Percentiles rank a stretch among this genome's conserved stretches.
These are phyloP conservation scores for Gavialis gangeticus DNA, from an alignment of 2,113 vertebrate genomes.

Conservation along the genomic window DNA sequence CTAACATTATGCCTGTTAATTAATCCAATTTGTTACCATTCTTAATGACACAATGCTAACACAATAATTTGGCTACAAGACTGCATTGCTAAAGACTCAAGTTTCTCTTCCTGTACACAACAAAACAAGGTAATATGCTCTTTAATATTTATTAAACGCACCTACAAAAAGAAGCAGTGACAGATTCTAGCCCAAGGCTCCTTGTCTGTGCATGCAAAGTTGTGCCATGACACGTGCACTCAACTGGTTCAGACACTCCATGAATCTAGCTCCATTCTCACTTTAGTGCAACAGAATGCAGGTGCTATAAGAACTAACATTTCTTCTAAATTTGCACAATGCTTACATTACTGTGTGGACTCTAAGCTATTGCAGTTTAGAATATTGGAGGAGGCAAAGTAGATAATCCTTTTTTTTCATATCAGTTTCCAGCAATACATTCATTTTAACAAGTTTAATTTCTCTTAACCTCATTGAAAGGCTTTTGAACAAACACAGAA, in stretches of 20 bases:
- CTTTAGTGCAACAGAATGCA: too few relatives aligned
- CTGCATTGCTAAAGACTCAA: too few relatives aligned
- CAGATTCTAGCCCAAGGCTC: not conserved
- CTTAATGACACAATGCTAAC: too few relatives aligned
- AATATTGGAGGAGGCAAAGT: not conserved
- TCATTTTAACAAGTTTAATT: not conserved
- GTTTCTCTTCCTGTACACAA: too few relatives aligned
- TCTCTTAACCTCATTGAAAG: not conserved
- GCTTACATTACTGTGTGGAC: not conserved
- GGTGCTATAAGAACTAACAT: accelerated
- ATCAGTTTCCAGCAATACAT: not conserved
- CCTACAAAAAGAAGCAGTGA: too few relatives aligned
- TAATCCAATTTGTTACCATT: too few relatives aligned
- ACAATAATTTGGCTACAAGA: too few relatives aligned
- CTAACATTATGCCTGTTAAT: too few relatives aligned
- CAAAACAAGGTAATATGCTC: too few relatives aligned
- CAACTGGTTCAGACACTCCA: not conserved
- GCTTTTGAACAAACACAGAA: not conserved
- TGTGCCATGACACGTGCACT: not conserved
- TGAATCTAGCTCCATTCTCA: too few relatives aligned
- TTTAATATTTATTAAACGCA: too few relatives aligned
- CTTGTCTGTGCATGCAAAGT: accelerated
- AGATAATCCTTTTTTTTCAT: not conserved
- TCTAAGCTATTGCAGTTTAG: not conserved
- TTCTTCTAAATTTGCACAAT: not conserved